phyloP scores from a whole-genome alignment of 35 echinoderm and acorn worm species.

The Ptychodera flava region DNA sequence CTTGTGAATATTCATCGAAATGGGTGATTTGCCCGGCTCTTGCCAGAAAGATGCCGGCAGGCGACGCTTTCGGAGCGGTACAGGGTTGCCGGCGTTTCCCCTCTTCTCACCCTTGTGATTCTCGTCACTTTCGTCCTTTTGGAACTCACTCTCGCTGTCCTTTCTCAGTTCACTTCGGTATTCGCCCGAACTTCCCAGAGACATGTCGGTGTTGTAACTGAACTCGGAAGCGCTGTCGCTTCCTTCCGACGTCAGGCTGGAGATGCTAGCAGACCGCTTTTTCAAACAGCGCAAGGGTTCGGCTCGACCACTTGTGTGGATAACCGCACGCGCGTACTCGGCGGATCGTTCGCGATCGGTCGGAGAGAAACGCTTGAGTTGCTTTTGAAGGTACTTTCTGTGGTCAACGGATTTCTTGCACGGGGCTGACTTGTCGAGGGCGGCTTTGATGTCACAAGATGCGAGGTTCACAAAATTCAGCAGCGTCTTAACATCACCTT shows the following conservation, averaged over 20 bases:
- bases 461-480: slow-evolving; percentile 67
- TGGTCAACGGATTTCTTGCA: slow-evolving; percentile 13
- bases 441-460: slow-evolving; percentile 75
- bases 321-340: background rate
- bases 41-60: slow-evolving; percentile 80
- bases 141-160: background rate
- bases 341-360: background rate
- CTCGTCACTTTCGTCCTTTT: background rate
- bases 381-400: slow-evolving; percentile 35
- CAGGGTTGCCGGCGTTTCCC: slow-evolving; percentile 22
- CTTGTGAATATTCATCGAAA: background rate
- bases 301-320: background rate
- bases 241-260: slow-evolving; percentile 6
- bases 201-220: background rate
- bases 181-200: background rate
- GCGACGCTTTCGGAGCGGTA: slow-evolving; percentile 57
- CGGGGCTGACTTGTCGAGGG: slow-evolving; percentile 52
- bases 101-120: background rate
- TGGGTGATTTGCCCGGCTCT: slow-evolving; percentile 27
- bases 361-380: slow-evolving; percentile 12
- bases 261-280: background rate
- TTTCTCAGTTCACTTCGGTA: slow-evolving; percentile 9
- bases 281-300: background rate
- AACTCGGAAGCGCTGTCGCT: background rate
- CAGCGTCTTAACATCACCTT: slow-evolving; percentile 50